Base-by-base conservation (phyloP, 2,113 vertebrate species). In the Dendropsophus ebraccatus region DNA sequence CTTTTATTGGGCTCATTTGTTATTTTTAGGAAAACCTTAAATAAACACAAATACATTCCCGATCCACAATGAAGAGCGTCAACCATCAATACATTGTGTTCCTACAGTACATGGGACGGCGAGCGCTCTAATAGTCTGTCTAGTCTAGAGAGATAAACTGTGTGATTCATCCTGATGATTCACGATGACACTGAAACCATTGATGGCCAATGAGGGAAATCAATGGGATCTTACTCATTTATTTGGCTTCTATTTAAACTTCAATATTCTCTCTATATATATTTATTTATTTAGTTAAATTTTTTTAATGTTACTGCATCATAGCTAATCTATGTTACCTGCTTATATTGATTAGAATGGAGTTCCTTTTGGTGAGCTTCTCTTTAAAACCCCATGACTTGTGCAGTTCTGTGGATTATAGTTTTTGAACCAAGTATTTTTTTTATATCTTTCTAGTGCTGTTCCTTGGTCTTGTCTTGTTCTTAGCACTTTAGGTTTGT, bases 141-240 rank as follows among this genome's bases (percentile, higher is more conserved):
- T 41, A 49, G 14, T 47, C 37, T 65, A 12, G 23, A n/a, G 62
- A 41, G 79, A 65, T 37, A n/a, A 30, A 54, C 65, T 30, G 19
- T 12, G 23, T 83, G 82, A 83, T 58, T 83, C 69, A 83, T n/a
- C 21, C 14, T 7, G 32, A 30, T 83, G 82, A 83, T 74, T 83
- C 70, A 83, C 28, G 50, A 83, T 37, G 74, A 21, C 69, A 41
- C 14, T 21, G 12, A 23, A 41, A 30, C 23, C 52, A 14, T 56
- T 35, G 30, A 75, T 25, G 52, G 37, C 56, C 35, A 47, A 21
- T 62, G 37, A 45, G 37, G 72, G 72, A 73, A 62, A 8, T 62
- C 14, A 45, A 60, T 47, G 56, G 30, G 35, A 58, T 62, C 72
- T 49, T 16, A 84, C 25, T 30, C 16, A 62, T 56, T 84, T 62